Evolutionary conservation across 2,797 vertebrate genomes (phyloP).

Genomic region (Syngnathus rostellatus): DNA sequence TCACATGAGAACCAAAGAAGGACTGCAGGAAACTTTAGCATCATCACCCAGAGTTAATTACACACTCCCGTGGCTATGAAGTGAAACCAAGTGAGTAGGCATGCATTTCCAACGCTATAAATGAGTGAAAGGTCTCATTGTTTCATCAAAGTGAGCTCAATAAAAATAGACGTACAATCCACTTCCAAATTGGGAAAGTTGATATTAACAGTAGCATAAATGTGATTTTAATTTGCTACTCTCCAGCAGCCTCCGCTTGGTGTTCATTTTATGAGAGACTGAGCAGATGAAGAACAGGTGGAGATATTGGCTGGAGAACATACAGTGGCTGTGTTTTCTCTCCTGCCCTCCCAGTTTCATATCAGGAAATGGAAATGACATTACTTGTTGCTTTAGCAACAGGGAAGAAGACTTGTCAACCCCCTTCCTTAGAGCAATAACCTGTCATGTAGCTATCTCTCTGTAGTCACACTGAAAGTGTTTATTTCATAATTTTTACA

Average conservation of each 20-base stretch:
- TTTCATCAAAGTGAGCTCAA: constrained; percentile 13
- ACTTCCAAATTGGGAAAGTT: background rate
- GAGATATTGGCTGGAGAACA: constrained; percentile 17
- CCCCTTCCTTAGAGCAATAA: constrained; percentile 6
- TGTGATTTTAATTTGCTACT: background rate
- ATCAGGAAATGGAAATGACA: constrained; percentile 24
- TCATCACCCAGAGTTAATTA: constrained; percentile 28
- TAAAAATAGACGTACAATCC: constrained; percentile 5
- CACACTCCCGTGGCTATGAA: constrained; percentile 26
- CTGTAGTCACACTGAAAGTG: background rate
- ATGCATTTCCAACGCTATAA: constrained; percentile 26
- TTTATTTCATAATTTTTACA: background rate
- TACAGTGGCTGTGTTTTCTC: background rate
- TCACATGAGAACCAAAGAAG: constrained; percentile 10
- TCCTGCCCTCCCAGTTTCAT: constrained; percentile 16
- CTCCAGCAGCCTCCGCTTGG: constrained; percentile 14
- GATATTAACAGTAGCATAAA: background rate
- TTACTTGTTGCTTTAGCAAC: constrained; percentile 52
- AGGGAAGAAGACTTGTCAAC: constrained; percentile 12
- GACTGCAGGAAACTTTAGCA: constrained; percentile 12
- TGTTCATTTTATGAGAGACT: constrained; percentile 3
- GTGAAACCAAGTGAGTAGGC: constrained; percentile 33
- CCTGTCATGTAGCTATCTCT: background rate
- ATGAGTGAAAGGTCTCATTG: constrained; percentile 39
- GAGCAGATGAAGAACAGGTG: constrained; percentile 21